Evolutionary conservation across 2,113 vertebrate genomes (phyloP).

Genomic region (Romanogobio albipinnatus): DNA sequence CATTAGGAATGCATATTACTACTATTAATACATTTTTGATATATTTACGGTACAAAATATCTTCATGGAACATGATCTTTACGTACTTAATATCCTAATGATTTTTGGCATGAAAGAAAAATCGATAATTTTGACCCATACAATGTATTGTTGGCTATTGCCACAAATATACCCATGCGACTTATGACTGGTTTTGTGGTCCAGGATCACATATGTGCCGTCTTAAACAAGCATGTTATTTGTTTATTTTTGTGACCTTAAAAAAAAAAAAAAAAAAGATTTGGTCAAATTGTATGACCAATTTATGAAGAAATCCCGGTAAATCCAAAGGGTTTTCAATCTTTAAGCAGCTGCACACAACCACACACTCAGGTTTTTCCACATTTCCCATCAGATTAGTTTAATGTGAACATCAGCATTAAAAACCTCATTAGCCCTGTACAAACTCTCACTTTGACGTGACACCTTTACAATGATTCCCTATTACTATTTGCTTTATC

Average conservation of each 20-base stretch:
- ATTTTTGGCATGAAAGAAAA: no score
- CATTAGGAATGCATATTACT: no score
- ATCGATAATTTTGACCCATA: no score
- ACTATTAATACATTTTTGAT: no score
- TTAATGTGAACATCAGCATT: constrained; percentile 41
- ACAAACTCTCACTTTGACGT: constrained; percentile 28
- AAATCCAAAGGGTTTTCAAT: neutral
- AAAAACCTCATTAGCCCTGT: constrained; percentile 52
- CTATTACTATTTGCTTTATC: constrained; percentile 55
- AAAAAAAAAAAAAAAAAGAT: no score
- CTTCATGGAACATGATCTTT: no score
- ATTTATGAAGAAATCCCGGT: neutral
- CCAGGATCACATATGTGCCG: neutral
- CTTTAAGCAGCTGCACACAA: neutral
- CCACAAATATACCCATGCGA: no score
- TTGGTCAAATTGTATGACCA: neutral
- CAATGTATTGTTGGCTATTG: no score
- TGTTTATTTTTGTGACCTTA: neutral
- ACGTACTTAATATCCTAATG: no score
- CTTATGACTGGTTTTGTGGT: no score
- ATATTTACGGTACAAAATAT: no score
- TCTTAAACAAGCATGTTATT: neutral
- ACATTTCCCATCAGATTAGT: constrained; percentile 39
- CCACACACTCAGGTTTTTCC: neutral
- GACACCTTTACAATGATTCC: constrained; percentile 45